phyloP scores from a whole-genome alignment of 2,797 vertebrate species.

The Xenopus petersii region DNA sequence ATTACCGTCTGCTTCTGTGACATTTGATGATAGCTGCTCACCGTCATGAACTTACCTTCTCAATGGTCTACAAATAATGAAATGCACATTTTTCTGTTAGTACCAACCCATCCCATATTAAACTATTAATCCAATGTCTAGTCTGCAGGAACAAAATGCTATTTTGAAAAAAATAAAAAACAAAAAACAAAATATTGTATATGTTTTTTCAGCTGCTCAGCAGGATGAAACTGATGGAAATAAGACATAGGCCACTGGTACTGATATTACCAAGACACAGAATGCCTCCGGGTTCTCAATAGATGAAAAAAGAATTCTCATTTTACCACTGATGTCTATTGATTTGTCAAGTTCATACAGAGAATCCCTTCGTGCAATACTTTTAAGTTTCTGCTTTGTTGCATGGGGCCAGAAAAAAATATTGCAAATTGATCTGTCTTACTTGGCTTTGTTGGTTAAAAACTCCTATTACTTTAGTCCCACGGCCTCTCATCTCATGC shows the following conservation, averaged over 20 bases:
- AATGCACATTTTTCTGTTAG: too few species aligned
- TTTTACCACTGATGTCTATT: conserved; percentile 86
- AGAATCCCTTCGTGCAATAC: conserved; percentile 85
- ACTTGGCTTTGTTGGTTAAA: conserved; percentile 76
- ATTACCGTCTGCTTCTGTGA: too few species aligned
- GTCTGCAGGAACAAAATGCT: too few species aligned
- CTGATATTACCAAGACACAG: conserved; percentile 58
- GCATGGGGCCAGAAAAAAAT: conserved; percentile 76
- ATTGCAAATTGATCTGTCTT: conserved; percentile 96
- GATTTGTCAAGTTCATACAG: conserved; percentile 88
- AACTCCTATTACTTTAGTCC: conserved; percentile 75
- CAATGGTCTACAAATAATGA: too few species aligned
- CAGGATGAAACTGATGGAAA: conserved; percentile 66
- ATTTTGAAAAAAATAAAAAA: too few species aligned
- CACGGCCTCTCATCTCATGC: conserved; percentile 64
- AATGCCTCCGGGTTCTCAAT: conserved; percentile 60
- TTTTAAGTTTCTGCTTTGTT: conserved; percentile 95
- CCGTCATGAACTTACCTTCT: too few species aligned
- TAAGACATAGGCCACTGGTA: conserved; percentile 58
- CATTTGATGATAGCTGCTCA: too few species aligned
- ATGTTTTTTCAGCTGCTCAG: not conserved
- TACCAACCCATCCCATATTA: too few species aligned
- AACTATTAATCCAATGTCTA: too few species aligned
- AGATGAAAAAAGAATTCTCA: conserved; percentile 59
- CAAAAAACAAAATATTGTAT: too few species aligned